Evolutionary conservation across 2,797 vertebrate genomes (phyloP).

Genomic region (Coreius guichenoti): DNA sequence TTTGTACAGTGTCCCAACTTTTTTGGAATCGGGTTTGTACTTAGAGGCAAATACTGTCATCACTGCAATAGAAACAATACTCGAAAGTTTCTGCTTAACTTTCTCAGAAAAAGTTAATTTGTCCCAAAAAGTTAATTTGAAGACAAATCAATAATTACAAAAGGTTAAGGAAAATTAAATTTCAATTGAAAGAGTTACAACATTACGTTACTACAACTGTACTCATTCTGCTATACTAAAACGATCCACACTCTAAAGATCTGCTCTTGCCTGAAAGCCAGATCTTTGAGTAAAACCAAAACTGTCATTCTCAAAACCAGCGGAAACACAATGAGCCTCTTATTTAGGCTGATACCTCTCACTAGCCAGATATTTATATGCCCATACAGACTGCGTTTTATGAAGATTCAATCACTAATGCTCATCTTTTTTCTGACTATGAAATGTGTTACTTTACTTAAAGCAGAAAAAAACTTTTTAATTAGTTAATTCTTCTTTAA

Average conservation of each 20-base stretch:
- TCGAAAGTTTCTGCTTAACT: not conserved
- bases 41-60: not conserved
- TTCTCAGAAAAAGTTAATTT: not conserved
- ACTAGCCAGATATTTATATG: not conserved
- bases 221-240: not conserved
- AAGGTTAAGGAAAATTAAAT: not conserved
- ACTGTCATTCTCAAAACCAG: not conserved
- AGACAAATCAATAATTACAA: not conserved
- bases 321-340: too few relatives aligned
- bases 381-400: too few relatives aligned
- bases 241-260: not conserved
- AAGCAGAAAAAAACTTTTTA: too few relatives aligned
- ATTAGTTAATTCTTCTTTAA: too few relatives aligned
- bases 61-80: too few relatives aligned
- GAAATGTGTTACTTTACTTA: too few relatives aligned
- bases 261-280: not conserved
- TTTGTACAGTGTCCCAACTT: too few relatives aligned
- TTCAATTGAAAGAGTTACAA: not conserved
- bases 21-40: too few relatives aligned
- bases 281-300: not conserved
- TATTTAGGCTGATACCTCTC: not conserved
- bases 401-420: too few relatives aligned
- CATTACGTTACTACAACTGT: not conserved
- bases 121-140: not conserved
- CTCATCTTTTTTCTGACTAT: too few relatives aligned